Conservation (phyloP, 2,797 vertebrate species). For the Moxostoma hubbsi region DNA sequence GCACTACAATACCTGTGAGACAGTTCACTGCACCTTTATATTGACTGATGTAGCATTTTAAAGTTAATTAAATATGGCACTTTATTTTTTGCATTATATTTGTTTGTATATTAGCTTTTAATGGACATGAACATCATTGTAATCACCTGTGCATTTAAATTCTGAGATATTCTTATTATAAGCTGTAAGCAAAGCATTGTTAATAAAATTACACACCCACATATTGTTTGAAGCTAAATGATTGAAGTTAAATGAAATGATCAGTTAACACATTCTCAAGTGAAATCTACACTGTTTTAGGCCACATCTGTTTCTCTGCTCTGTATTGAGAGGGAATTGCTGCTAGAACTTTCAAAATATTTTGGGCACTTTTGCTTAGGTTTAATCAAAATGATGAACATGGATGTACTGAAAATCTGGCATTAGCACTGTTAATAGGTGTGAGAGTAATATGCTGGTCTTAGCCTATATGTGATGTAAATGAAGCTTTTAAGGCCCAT, state of each 20-base stretch:
- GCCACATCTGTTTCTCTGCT: conserved; percentile 27
- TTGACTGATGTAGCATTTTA: conserved; percentile 45
- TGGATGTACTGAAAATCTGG: neutral
- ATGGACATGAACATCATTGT: neutral
- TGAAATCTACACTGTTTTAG: conserved; percentile 30
- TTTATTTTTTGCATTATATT: conserved; percentile 18
- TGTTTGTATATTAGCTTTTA: conserved; percentile 1
- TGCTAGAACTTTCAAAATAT: neutral
- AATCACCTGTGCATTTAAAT: neutral
- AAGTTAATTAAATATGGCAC: conserved; percentile 39
- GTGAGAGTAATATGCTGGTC: neutral
- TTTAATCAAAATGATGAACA: no score
- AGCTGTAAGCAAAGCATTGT: neutral
- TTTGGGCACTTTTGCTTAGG: conserved; percentile 5
- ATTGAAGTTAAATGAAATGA: no score
- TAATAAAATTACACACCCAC: neutral
- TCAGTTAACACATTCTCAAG: conserved; percentile 11
- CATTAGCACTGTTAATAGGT: neutral
- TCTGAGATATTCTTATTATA: neutral
- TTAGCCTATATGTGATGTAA: neutral
- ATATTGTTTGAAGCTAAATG: conserved; percentile 23
- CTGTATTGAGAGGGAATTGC: neutral
- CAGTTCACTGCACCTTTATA: conserved; percentile 28
- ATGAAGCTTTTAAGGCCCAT: neutral
- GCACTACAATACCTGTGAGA: conserved; percentile 21